Percentiles rank a stretch among this genome's conserved stretches.
phyloP scores from a whole-genome alignment of 2,113 vertebrate species.

The Otus sunia region DNA sequence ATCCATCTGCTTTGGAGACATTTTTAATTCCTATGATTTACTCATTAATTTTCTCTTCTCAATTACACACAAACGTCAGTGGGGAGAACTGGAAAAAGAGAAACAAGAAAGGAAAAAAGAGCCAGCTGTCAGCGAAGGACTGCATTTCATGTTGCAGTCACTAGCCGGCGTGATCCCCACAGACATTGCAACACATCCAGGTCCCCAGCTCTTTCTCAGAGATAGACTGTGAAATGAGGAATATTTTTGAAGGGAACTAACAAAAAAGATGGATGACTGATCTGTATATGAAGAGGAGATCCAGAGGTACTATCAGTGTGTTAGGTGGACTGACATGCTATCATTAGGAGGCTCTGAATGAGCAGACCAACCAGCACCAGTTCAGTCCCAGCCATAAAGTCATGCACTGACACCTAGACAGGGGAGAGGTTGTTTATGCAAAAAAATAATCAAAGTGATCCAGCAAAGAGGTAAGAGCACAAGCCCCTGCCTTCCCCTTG shows the following conservation, averaged over 20 bases:
- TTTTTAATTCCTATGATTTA: neutral
- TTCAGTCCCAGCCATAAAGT: neutral
- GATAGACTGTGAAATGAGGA: neutral
- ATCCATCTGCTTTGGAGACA: constrained; percentile 32
- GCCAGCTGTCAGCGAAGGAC: neutral
- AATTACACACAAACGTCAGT: neutral
- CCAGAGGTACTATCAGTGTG: neutral
- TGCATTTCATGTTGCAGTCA: neutral
- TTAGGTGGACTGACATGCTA: neutral
- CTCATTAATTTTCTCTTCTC: constrained; percentile 8
- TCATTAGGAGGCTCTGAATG: neutral
- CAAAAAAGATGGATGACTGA: neutral
- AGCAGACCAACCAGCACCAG: neutral
- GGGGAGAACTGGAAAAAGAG: neutral
- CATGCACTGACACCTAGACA: neutral
- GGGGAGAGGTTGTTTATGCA: neutral
- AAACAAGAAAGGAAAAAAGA: neutral
- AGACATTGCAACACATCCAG: neutral
- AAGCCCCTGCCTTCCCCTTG: neutral
- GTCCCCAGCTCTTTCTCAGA: neutral
- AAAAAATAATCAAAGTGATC: neutral
- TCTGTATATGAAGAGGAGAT: neutral
- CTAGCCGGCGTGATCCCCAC: constrained; percentile 28
- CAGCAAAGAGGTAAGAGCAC: neutral
- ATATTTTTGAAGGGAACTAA: neutral